Conservation (phyloP, 2,888 invertebrate species). For the Disparrhopalites patrizii region DNA sequence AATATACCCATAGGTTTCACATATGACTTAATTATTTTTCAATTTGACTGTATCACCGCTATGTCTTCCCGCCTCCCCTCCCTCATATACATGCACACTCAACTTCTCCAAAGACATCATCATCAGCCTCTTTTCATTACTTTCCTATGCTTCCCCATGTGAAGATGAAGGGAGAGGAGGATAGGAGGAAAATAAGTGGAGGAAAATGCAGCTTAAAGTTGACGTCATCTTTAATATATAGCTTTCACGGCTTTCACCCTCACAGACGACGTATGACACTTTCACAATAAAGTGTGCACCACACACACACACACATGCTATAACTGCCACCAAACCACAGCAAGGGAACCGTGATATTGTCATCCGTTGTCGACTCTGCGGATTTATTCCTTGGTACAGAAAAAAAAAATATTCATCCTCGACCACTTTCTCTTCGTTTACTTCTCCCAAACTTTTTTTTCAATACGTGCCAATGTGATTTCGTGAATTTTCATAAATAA, state of each 20-base stretch:
- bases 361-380: neutral
- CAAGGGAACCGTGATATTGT: neutral
- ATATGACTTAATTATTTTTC: no score
- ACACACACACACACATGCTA: no score
- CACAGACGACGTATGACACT: neutral
- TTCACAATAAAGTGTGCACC: constrained; percentile 2
- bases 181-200: neutral
- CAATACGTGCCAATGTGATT: neutral
- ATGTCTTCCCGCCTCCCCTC: neutral
- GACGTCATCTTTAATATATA: neutral
- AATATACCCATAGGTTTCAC: no score
- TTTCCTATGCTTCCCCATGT: neutral
- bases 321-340: no score
- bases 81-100: neutral
- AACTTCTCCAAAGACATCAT: no score
- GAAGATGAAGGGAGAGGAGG: neutral
- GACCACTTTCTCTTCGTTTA: neutral
- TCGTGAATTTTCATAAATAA: neutral
- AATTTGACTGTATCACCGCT: no score
- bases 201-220: neutral
- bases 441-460: no score
- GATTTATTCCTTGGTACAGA: constrained; percentile 1
- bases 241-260: neutral
- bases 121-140: neutral
- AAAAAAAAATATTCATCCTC: no score